phyloP scores from a whole-genome alignment of 1,140 invertebrate genomes.

The Ectropis grisescens region DNA sequence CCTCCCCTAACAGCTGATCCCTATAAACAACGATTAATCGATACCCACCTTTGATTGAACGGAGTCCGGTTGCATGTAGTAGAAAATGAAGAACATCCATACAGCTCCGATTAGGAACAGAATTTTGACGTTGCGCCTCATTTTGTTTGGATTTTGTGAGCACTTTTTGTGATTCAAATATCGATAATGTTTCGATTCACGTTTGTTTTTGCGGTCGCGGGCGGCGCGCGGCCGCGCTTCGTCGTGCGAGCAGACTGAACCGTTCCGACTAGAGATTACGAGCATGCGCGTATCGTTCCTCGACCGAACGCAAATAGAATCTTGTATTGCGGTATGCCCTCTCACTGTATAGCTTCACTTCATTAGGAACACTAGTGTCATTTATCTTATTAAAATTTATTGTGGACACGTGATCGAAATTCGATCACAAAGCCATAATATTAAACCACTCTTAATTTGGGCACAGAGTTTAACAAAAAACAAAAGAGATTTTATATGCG shows the following conservation, averaged over 20 bases:
- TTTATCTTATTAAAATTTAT: no score
- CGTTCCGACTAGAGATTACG: slow-evolving; percentile 21
- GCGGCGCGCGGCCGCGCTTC: slow-evolving; percentile 55
- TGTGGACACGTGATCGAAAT: no score
- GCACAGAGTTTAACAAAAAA: no score
- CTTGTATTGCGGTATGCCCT: slow-evolving; percentile 9
- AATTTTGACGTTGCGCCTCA: slow-evolving; percentile 58
- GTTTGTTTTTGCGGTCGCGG: slow-evolving; percentile 18
- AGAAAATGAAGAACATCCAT: slow-evolving; percentile 57
- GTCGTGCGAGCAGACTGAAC: slow-evolving; percentile 43
- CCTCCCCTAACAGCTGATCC: slow-evolving; percentile 44
- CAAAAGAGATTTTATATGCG: no score
- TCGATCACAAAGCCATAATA: no score
- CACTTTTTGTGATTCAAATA: slow-evolving; percentile 12
- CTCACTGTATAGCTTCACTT: slow-evolving; percentile 17
- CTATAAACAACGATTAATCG: slow-evolving; percentile 24
- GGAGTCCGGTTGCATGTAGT: slow-evolving; percentile 54
- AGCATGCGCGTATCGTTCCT: slow-evolving; percentile 51
- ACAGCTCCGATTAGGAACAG: slow-evolving; percentile 41
- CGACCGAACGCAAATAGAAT: slow-evolving; percentile 36
- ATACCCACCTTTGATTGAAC: slow-evolving; percentile 39
- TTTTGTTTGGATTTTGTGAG: slow-evolving; percentile 27
- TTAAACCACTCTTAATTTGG: no score
- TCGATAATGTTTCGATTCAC: slow-evolving; percentile 9
- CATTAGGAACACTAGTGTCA: no score